These are phyloP conservation scores for Eptatretus burgeri DNA, from an alignment of 2,113 vertebrate species.

Conservation along the genomic window DNA sequence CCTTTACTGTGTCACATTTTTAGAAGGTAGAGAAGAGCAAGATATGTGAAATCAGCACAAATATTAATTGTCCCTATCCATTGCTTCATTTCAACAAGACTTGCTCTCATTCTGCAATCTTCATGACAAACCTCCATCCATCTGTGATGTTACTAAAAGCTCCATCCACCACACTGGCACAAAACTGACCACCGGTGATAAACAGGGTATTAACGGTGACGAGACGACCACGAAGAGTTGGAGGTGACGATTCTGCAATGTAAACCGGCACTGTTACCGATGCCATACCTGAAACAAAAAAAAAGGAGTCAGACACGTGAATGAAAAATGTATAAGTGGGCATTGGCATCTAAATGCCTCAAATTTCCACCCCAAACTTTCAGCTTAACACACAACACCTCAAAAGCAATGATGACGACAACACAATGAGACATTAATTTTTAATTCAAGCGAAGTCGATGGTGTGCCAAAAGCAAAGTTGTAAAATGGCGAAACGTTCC, in stretches of 20 bases:
- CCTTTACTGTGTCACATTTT: not conserved
- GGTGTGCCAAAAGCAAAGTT: too few species aligned
- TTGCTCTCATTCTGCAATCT: not conserved
- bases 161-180: constrained; percentile 60
- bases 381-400: too few species aligned
- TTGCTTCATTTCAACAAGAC: too few species aligned
- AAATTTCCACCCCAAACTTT: too few species aligned
- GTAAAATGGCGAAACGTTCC: too few species aligned
- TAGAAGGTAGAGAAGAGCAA: not conserved
- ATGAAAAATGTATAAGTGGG: too few species aligned
- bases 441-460: too few species aligned
- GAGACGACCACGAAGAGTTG: constrained; percentile 50
- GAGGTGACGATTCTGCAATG: constrained; percentile 70
- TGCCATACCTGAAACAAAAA: constrained; percentile 30
- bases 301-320: not conserved
- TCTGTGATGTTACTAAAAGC: constrained; percentile 50
- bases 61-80: too few species aligned
- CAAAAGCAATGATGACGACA: too few species aligned
- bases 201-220: constrained; percentile 77
- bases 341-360: too few species aligned
- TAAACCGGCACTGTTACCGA: constrained; percentile 95
- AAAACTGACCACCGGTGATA: constrained; percentile 87
- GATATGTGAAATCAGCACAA: not conserved
- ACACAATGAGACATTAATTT: too few species aligned
- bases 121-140: constrained; percentile 49